Evolutionary conservation across 2,888 invertebrate species (phyloP).

Genomic region (Dolomedes plantarius): DNA sequence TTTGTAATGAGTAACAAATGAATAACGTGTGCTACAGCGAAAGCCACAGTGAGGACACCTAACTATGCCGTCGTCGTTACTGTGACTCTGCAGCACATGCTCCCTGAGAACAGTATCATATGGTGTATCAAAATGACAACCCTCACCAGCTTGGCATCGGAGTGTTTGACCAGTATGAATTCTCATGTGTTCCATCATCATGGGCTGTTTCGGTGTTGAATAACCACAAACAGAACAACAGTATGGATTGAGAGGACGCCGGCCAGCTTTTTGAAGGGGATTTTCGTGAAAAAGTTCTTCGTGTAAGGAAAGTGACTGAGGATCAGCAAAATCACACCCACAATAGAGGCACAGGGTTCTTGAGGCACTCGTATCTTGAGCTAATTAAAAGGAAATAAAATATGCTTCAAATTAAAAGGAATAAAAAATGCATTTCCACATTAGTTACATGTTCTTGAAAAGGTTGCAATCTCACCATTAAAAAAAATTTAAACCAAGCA

Average conservation of each 20-base stretch:
- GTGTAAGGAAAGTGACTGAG: slow-evolving; percentile 78
- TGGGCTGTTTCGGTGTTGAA: slow-evolving; percentile 77
- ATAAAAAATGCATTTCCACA: neutral
- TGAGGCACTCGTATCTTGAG: slow-evolving; percentile 69
- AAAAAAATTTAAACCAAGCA: no score
- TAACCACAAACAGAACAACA: slow-evolving; percentile 70
- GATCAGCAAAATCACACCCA: slow-evolving; percentile 80
- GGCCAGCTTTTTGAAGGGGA: slow-evolving; percentile 40
- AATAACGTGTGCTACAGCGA: slow-evolving; percentile 48
- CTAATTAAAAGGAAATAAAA: no score
- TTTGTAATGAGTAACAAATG: slow-evolving; percentile 60
- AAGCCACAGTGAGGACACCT: slow-evolving; percentile 70
- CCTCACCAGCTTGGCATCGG: slow-evolving; percentile 64
- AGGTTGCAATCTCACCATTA: no score
- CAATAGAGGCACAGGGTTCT: slow-evolving; percentile 79
- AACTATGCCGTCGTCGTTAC: slow-evolving; percentile 61
- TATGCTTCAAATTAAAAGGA: neutral
- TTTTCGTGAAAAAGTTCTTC: slow-evolving; percentile 72
- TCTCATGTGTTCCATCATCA: slow-evolving; percentile 79
- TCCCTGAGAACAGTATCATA: slow-evolving; percentile 68
- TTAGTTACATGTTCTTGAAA: no score
- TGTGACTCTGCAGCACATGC: slow-evolving; percentile 62
- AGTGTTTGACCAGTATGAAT: slow-evolving; percentile 76
- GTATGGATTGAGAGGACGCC: slow-evolving; percentile 64
- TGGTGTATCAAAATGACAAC: slow-evolving; percentile 62